A percentile compares a stretch with the other conserved stretches of the same genome.
phyloP scores from a whole-genome alignment of 1,140 invertebrate genomes.

The Calliopsis andreniformis region DNA sequence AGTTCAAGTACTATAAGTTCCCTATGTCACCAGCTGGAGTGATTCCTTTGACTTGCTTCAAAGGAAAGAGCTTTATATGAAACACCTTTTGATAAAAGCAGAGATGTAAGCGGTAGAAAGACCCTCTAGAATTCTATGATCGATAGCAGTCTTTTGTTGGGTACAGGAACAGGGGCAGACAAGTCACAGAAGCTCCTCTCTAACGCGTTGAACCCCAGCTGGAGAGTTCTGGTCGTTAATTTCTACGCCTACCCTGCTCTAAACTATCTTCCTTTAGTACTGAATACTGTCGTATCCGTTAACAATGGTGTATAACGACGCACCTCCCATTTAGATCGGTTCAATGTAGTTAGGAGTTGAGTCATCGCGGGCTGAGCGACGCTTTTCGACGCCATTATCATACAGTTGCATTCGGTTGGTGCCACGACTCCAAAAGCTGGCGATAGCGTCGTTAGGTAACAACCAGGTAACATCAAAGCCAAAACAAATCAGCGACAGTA shows the following conservation, averaged over 20 bases:
- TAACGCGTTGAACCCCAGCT: neutral
- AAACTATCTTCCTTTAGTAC: neutral
- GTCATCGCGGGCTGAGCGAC: neutral
- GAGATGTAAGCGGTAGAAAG: neutral
- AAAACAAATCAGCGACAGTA: neutral
- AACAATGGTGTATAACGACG: neutral
- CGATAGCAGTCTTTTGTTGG: neutral
- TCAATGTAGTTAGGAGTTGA: neutral
- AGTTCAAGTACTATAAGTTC: no score
- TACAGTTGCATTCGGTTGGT: constrained; percentile 10
- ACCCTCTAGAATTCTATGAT: neutral
- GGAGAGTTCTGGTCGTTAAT: neutral
- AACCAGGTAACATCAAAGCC: neutral
- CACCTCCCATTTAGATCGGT: neutral
- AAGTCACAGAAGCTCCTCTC: neutral
- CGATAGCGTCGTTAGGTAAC: neutral
- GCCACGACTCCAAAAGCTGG: neutral
- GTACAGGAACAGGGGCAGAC: neutral
- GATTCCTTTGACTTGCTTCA: no score
- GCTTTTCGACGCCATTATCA: constrained; percentile 37
- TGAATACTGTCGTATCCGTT: neutral
- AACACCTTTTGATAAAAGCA: neutral
- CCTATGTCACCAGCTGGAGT: no score
- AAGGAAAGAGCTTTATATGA: neutral
- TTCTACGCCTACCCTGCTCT: neutral